Conservation (phyloP, 2,797 vertebrate species). For the Sorex maritimensis region DNA sequence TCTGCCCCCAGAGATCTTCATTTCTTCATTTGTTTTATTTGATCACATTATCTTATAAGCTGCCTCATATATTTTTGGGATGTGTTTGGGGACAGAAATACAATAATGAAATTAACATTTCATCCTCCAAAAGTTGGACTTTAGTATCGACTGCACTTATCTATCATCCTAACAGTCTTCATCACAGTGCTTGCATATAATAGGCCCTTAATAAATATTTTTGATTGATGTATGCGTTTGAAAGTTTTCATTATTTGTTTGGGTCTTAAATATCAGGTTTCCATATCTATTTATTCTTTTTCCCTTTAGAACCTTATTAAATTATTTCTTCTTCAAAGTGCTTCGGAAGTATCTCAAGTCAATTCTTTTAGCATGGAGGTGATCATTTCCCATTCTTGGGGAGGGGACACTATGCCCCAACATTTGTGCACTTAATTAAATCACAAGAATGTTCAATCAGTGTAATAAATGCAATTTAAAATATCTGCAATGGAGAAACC, state of each 20-base stretch:
- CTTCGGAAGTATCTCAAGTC: conserved; percentile 34
- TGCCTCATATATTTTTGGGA: conserved; percentile 78
- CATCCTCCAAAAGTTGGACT: conserved; percentile 56
- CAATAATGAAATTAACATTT: conserved; percentile 78
- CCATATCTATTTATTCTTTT: conserved; percentile 31
- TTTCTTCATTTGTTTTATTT: conserved; percentile 86
- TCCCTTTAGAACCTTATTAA: conserved; percentile 29
- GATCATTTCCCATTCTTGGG: conserved; percentile 54
- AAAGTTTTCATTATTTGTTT: conserved; percentile 56
- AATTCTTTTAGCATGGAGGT: conserved; percentile 46
- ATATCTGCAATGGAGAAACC: conserved; percentile 71
- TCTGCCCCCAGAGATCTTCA: conserved; percentile 74
- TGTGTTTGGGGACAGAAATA: conserved; percentile 78
- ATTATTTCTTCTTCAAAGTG: conserved; percentile 53
- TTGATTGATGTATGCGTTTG: conserved; percentile 61
- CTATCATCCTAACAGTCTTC: conserved; percentile 59
- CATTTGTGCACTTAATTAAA: conserved; percentile 80
- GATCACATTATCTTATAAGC: conserved; percentile 82
- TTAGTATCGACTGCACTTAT: conserved; percentile 5
- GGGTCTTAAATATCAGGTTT: conserved; percentile 30
- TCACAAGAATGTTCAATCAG: conserved; percentile 77
- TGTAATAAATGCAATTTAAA: conserved; percentile 81
- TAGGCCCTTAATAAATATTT: conserved; percentile 58
- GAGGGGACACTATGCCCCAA: conserved; percentile 58
- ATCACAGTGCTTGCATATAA: conserved; percentile 9